Base-by-base conservation (phyloP, 2,113 vertebrate genomes). In the Semnornis frantzii region DNA sequence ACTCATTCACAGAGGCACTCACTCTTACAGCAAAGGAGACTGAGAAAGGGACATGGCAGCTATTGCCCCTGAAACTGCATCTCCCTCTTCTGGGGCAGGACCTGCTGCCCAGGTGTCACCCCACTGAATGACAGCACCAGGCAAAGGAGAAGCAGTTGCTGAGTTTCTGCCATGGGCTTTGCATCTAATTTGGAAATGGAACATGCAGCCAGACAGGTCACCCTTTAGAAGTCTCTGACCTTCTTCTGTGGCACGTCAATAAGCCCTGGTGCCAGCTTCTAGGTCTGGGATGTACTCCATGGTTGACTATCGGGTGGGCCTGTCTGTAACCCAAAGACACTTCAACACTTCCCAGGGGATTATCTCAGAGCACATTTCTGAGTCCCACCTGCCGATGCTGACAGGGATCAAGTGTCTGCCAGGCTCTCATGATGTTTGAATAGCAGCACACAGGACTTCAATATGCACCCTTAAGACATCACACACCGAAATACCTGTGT, bases 231-330 rank as follows among this genome's bases (percentile, higher is more conserved):
- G 44, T 14, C 6, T 24, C 28, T 90, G 83, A 25, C 81, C 81
- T 91, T 82, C 37, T 2, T 3, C 68, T 7, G 2, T 0, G 18
- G 70, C 62, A n/a, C 1, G 48, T 65, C 0, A 0, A 28, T 33
- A 13, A 95, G 57, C 24, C 72, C 52, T 8, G 13, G 64, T 70
- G 91, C 76, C 80, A 39, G 60, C 39, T 71, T 25, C 62, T 66
- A 69, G 63, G 73, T 60, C 31, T 33, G 3, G 2, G 33, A 31
- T 1, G 3, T 23, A 11, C 25, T 31, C 60, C 0, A 0, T 0
- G 16, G 31, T 31, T 18, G 2, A 6, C 80, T 3, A 2, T 5
- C 1, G 13, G n/a, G 4, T 63, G 44, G 42, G 2, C 23, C 54
- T 69, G 44, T 76, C 63, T 57, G 44, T 10, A 7, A 9, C 63